Conservation (phyloP, 2,113 vertebrate species). For the Urocynchramus pylzowi region DNA sequence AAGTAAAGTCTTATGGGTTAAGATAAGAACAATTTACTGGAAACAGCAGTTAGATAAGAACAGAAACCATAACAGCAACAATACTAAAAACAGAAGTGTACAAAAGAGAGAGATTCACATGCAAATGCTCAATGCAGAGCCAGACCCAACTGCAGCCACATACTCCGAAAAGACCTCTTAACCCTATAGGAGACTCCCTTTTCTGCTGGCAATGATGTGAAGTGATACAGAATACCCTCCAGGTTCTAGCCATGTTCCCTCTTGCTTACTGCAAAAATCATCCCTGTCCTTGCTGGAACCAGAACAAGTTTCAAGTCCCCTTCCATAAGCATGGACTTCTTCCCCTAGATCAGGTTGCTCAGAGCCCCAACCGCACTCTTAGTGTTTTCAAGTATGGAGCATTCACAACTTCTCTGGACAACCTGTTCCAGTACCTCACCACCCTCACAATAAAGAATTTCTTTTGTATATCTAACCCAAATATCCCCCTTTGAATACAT, state of each 20-base stretch:
- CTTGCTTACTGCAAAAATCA: not conserved
- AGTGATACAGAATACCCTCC: not conserved
- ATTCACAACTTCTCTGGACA: not conserved
- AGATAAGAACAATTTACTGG: not conserved
- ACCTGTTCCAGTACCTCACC: not conserved
- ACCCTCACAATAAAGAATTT: not conserved
- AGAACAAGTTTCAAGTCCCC: not conserved
- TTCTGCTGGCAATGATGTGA: not conserved
- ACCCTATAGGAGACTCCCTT: not conserved
- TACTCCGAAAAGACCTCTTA: not conserved
- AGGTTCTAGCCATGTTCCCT: not conserved
- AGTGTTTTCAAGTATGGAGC: not conserved
- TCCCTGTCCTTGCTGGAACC: not conserved
- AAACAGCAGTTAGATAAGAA: not conserved
- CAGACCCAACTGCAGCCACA: not conserved
- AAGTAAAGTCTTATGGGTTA: not conserved
- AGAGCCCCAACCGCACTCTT: not conserved
- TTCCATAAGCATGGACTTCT: not conserved
- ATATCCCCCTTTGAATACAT: not conserved
- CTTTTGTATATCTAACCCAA: not conserved
- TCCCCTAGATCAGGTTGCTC: not conserved
- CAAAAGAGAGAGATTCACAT: not conserved
- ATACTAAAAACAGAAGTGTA: not conserved
- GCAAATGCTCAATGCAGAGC: not conserved
- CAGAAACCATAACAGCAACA: not conserved